Conservation (phyloP, 2,888 invertebrate genomes). For the Allophyes oxyacanthae region DNA sequence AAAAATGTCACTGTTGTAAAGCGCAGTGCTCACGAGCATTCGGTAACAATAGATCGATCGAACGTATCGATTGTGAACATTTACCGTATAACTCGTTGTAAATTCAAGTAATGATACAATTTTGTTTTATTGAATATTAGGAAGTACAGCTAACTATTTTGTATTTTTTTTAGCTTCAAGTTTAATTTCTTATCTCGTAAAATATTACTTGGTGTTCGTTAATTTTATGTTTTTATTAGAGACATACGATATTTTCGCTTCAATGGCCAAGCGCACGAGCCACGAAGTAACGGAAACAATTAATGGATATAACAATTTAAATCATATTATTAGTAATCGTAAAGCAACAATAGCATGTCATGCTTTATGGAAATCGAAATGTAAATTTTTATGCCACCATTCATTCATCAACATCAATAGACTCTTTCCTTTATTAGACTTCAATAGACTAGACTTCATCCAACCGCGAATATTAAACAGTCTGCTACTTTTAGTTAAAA, state of each 20-base stretch:
- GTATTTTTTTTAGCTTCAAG: background rate
- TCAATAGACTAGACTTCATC: constrained; percentile 26
- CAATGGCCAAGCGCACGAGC: constrained; percentile 1
- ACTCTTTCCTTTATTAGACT: constrained; percentile 25
- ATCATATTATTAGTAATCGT: constrained; percentile 16
- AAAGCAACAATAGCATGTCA: constrained; percentile 33
- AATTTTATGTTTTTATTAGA: background rate
- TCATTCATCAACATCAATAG: constrained; percentile 42
- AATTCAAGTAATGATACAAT: background rate
- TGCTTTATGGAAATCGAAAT: constrained; percentile 33
- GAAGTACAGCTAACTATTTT: background rate
- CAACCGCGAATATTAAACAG: constrained; percentile 23
- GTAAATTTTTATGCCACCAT: constrained; percentile 30
- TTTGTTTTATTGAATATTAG: background rate
- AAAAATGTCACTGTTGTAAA: constrained; percentile 62
- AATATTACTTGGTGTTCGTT: background rate
- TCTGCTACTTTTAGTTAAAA: background rate
- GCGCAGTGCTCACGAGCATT: constrained; percentile 39
- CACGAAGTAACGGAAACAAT: constrained; percentile 13
- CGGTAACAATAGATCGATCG: constrained; percentile 11
- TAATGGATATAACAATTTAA: constrained; percentile 17
- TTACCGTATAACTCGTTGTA: constrained; percentile 10
- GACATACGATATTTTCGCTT: background rate
- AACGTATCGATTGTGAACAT: constrained; percentile 11
- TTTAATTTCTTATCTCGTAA: background rate